Conservation (phyloP, 1,140 invertebrate species). For the Heterodera schachtii region DNA sequence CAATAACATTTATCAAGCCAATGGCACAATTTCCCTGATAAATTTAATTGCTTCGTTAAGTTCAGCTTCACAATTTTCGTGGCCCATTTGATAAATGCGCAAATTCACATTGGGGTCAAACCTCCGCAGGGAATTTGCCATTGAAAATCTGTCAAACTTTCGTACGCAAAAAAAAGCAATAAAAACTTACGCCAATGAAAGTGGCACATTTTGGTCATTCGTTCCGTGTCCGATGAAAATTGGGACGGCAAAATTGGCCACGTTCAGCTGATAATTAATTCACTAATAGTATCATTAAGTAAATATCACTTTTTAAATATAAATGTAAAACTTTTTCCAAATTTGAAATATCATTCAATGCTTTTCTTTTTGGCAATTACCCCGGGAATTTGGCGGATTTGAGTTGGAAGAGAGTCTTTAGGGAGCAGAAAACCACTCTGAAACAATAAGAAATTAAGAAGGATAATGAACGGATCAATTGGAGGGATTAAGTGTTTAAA, state of each 20-base stretch:
- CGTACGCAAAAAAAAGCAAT: background rate
- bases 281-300: too few species aligned
- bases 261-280: background rate
- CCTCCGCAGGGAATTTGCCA: background rate
- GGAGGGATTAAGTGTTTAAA: background rate
- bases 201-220: slow-evolving; percentile 1
- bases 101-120: slow-evolving; percentile 4
- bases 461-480: background rate
- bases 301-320: too few species aligned
- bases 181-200: background rate
- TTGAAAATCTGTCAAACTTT: background rate
- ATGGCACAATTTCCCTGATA: background rate
- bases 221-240: slow-evolving; percentile 7
- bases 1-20: background rate
- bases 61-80: background rate
- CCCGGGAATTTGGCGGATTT: slow-evolving; percentile 1
- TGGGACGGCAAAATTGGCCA: background rate
- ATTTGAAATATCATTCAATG: too few species aligned
- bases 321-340: too few species aligned
- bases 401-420: background rate
- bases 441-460: background rate
- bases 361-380: background rate
- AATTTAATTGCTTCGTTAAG: background rate
- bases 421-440: slow-evolving; percentile 15
- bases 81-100: background rate